Conservation (phyloP, 2,113 vertebrate genomes). For the Cyanistes caeruleus region DNA sequence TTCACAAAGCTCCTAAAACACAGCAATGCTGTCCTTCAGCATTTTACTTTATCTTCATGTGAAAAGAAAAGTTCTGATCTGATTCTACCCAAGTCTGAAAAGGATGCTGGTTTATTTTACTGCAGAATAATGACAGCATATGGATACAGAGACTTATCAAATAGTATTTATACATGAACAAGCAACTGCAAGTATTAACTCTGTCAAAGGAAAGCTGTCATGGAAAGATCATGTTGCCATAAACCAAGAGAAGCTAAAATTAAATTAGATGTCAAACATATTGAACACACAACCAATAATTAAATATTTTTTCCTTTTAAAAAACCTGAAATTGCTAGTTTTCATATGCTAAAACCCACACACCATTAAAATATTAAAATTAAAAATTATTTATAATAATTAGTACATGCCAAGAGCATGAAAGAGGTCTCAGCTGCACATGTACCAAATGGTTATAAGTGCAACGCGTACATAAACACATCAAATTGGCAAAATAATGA, state of each 20-base stretch:
- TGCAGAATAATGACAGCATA: neutral
- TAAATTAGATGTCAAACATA: neutral
- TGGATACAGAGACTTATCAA: slow-evolving; percentile 9
- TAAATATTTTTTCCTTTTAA: neutral
- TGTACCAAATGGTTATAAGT: neutral
- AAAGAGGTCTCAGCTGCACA: neutral
- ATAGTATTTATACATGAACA: neutral
- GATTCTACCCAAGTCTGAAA: slow-evolving; percentile 28
- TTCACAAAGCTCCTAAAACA: slow-evolving; percentile 2
- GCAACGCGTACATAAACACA: neutral
- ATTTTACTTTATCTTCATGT: slow-evolving; percentile 9
- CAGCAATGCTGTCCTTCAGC: neutral
- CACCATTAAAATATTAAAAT: neutral
- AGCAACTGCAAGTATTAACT: neutral
- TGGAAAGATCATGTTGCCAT: neutral
- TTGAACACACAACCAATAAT: neutral
- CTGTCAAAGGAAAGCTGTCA: neutral
- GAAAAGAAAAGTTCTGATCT: slow-evolving; percentile 26
- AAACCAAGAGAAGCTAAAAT: neutral
- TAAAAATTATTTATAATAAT: neutral
- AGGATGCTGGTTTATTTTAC: neutral
- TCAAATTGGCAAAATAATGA: neutral
- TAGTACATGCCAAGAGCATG: neutral
- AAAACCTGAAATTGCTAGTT: neutral
- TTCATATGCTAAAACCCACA: neutral